Conservation (phyloP, 2,888 invertebrate genomes). For the Tetanocera ferruginea region DNA sequence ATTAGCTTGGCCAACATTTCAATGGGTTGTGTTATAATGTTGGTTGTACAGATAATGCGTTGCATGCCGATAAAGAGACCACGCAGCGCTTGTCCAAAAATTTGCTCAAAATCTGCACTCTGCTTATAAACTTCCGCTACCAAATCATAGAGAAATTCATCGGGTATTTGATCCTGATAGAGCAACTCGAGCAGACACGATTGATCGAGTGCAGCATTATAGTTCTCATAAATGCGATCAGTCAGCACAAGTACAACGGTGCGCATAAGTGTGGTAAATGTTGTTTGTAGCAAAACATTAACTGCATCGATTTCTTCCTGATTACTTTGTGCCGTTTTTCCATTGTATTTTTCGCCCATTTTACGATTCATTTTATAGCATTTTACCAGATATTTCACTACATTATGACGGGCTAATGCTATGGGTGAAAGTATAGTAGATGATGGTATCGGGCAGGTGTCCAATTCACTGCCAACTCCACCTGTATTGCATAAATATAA, state of each 20-base stretch:
- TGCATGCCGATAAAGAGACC: constrained; percentile 69
- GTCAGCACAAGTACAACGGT: constrained; percentile 59
- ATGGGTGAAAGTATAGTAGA: constrained; percentile 48
- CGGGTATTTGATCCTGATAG: constrained; percentile 74
- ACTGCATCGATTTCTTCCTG: constrained; percentile 41
- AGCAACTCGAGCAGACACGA: constrained; percentile 75
- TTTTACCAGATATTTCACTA: constrained; percentile 62
- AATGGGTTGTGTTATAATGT: constrained; percentile 76
- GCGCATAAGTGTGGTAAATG: constrained; percentile 57
- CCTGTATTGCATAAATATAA: not conserved
- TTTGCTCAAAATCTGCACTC: constrained; percentile 60
- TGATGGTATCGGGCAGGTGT: constrained; percentile 52
- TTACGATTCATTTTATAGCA: constrained; percentile 61
- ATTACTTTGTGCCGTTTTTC: constrained; percentile 37
- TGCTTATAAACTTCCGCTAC: constrained; percentile 72
- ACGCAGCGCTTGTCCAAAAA: constrained; percentile 65
- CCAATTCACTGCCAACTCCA: constrained; percentile 5
- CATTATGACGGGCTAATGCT: constrained; percentile 60
- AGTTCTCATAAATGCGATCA: constrained; percentile 63
- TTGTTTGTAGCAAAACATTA: constrained; percentile 46
- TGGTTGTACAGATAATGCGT: constrained; percentile 64
- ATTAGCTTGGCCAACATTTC: constrained; percentile 84
- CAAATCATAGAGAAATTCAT: constrained; percentile 75
- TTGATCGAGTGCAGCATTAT: constrained; percentile 61
- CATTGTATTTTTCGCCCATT: constrained; percentile 41